Evolutionary conservation across 2,113 vertebrate genomes (phyloP), one percentile per base, ranked within the genome.

Genomic region (Nycticebus coucang): DNA sequence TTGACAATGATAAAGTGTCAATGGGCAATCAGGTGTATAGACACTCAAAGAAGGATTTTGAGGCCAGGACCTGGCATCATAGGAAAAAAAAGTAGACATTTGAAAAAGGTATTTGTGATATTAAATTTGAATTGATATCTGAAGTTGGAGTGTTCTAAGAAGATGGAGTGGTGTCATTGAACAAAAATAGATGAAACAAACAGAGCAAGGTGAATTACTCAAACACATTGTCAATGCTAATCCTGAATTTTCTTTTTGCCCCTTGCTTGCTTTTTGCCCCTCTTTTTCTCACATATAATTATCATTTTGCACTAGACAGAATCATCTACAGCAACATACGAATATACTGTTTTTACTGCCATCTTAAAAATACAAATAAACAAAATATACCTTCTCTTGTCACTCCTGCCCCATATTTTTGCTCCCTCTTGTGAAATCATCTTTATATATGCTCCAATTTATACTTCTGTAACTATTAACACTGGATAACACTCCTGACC

Each of bases 311-410:
- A 50, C 77, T 57, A 79, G 72, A 55, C 3, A 82, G 2, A 26
- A 45, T 35, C 33, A 77, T 94, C 24, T 30, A 33, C 35, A 45
- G 18, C 33, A n/a, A 5, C 17, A 64, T 7, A 60, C 1, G 84
- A 28, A 79, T 41, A 57, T 9, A 4, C 12, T 84, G 7, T 55
- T 79, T 72, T 93, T 71, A 72, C 7, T 64, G n/a, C 5, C 28
- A 77, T 55, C 28, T 80, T 91, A 57, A 91, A 80, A 90, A 77
- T 13, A 57, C 87, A 80, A 90, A 57, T 13, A 79, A 86, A 90
- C 5, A 24, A 77, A 72, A 41, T 74, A 60, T 1, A 18, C 19
- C 18, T 62, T 79, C n/a, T 71, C 24, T 94, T 77, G 30, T 14
- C 50, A 87, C 30, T 59, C 26, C 10, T 85, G 9, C 21, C 6